Evolutionary conservation across 2,888 invertebrate species (phyloP).

Genomic region (Nesidiocoris tenuis): DNA sequence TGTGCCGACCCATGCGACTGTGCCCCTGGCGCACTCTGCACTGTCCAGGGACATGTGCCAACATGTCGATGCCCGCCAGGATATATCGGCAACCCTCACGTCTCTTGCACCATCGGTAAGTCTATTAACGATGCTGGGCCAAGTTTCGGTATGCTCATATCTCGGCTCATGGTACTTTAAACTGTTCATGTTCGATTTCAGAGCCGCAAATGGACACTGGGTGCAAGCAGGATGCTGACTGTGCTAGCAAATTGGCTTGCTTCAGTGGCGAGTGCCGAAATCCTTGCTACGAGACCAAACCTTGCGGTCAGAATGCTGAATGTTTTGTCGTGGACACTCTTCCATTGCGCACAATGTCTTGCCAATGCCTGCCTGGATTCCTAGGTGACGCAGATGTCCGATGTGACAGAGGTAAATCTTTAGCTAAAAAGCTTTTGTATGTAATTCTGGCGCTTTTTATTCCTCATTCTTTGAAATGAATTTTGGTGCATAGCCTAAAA

Average conservation of each 20-base stretch:
- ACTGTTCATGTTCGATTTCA: neutral
- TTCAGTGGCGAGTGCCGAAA: constrained; percentile 75
- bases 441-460: too few species aligned
- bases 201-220: constrained; percentile 57
- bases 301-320: constrained; percentile 77
- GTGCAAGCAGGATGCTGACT: constrained; percentile 79
- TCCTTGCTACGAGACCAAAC: constrained; percentile 73
- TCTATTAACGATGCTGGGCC: too few species aligned
- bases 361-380: constrained; percentile 78
- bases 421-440: too few species aligned
- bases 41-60: constrained; percentile 72
- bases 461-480: too few species aligned
- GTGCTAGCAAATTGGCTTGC: constrained; percentile 81
- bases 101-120: constrained; percentile 64
- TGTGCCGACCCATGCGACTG: constrained; percentile 86
- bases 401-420: constrained; percentile 69
- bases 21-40: constrained; percentile 73
- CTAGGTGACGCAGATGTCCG: constrained; percentile 83
- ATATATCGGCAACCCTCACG: constrained; percentile 73
- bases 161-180: neutral
- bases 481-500: too few species aligned
- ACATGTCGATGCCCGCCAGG: constrained; percentile 81
- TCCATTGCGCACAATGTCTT: constrained; percentile 83
- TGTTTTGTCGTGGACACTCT: constrained; percentile 83
- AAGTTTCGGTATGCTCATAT: neutral